Base-by-base conservation (phyloP, 1,140 invertebrate genomes). In the Bombus soroeensis region DNA sequence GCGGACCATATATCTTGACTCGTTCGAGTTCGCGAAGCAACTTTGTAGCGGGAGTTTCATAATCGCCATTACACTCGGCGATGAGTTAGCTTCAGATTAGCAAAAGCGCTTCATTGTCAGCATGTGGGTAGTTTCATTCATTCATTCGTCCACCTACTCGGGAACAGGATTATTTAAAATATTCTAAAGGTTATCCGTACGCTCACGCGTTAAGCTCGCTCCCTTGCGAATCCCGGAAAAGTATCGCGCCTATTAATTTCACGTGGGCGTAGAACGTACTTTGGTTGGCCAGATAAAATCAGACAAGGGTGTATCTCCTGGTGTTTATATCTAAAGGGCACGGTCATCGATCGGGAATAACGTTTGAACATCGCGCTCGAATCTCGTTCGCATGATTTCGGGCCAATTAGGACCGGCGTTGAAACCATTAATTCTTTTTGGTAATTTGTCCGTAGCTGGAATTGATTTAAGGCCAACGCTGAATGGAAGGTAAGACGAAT, bases 401-500 rank as follows among this genome's bases (percentile, higher is more conserved):
- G 86, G 79, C 89, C 89, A 91, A 91, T 91, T 91, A 91, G 89
- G 84, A 53, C 71, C 83, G 81, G 83, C 78, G 88, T 82, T 83
- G 83, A 87, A 83, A 86, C 88, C 91, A 92, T 92, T 92, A 91
- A 92, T 92, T 81, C 90, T 81, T 91, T 91, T 91, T 89, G 81
- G 86, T 92, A 91, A 91, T 90, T 90, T 90, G 89, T 90, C 86
- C 71, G 76, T 82, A 70, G 81, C 68, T 72, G 86, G 86, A 90
- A 90, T 90, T 90, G 89, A 90, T 92, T 91, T 88, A 88, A 88
- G 87, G 39, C 84, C 85, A 87, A 92, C 91, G 87, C 82, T 90
- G 81, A 86, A 88, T 83, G 86, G 87, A 86, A 85, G 90, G 82
- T 43, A 91, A 92, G 91, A 91, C 89, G 87, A 89, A 92, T 90